Evolutionary conservation across 35 echinoderm and acorn worm genomes (phyloP), one percentile per base, ranked within the genome.

Genomic region (Stichopus chloronotus): DNA sequence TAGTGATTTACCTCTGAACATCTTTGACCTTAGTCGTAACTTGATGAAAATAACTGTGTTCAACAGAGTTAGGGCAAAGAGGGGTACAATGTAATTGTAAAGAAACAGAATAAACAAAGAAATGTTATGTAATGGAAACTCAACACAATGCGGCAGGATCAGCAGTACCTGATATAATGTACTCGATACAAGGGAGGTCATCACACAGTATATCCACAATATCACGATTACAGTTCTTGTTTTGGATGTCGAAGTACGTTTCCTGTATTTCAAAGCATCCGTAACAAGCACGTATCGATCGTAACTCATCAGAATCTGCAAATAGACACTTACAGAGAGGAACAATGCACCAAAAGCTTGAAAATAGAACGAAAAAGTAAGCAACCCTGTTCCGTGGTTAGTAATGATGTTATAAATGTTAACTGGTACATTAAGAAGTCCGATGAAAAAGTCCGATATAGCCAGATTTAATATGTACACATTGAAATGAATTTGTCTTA

Each of bases 401-500:
- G 2, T 72, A 7, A 58, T 9, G 2, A 85, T 58, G 3, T 57
- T 58, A 16, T 58, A 58, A 56, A 85, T 19, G 20, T 58, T 11
- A 2, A 21, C 11, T 9, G 82, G 82, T 5, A 58, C 58, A 21
- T 10, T 55, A 17, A 57, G 4, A 17, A 58, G 58, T 22, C 82
- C 82, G 4, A 60, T 85, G 4, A 85, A 58, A 11, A 85, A 85
- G 16, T 85, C 82, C 5, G 55, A 53, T 3, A 58, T 58, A 8
- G 82, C 82, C 19, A 85, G 55, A 58, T 85, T 85, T 11, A 85
- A 4, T 30, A 85, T 85, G 55, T 85, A 85, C 20, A 85, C 17
- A 59, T 85, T 85, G 16, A 85, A 85, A 85, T 85, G 82, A 21
- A 9, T 17, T n/a, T 58, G 19, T 85, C 82, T 85, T 2, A 85